phyloP scores from a whole-genome alignment of 37 sponge, comb jelly and placozoan species.

The Aphrocallistes beatrix region DNA sequence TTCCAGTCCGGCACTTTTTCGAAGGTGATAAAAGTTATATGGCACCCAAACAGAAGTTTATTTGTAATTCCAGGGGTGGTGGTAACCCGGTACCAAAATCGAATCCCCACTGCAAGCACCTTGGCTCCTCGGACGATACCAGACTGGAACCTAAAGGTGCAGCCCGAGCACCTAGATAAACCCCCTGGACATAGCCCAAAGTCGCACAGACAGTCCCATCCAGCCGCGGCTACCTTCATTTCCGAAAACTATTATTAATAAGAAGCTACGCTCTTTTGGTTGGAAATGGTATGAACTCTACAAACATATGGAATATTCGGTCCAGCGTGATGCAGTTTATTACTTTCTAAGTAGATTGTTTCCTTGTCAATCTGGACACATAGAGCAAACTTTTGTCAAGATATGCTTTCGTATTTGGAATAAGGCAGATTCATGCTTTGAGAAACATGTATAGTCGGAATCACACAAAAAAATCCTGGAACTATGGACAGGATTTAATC shows the following conservation, averaged over 20 bases:
- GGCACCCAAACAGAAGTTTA: too few species aligned
- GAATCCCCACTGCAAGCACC: too few species aligned
- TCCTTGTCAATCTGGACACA: not conserved
- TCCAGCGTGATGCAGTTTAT: slow-evolving; percentile 28
- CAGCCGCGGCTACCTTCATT: not conserved
- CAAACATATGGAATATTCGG: slow-evolving; percentile 28
- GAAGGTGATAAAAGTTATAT: too few species aligned
- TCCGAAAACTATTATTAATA: slow-evolving; percentile 22
- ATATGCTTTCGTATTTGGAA: slow-evolving; percentile 30
- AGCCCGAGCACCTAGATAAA: too few species aligned
- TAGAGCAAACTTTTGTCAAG: too few species aligned
- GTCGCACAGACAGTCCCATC: too few species aligned
- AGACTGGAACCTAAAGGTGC: too few species aligned
- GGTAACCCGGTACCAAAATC: too few species aligned
- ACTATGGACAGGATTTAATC: slow-evolving; percentile 26
- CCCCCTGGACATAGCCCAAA: too few species aligned
- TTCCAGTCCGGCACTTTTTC: too few species aligned
- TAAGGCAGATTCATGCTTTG: slow-evolving; percentile 22
- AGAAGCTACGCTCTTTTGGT: slow-evolving; percentile 28
- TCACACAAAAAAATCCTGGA: slow-evolving; percentile 27
- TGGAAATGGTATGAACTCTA: slow-evolving; percentile 24
- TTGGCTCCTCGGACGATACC: too few species aligned
- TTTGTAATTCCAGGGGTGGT: too few species aligned
- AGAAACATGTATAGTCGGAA: slow-evolving; percentile 28
- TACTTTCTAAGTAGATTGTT: not conserved